Percentiles rank a stretch among this genome's conserved stretches.
phyloP scores from a whole-genome alignment of 2,888 invertebrate species.

The Pseudococcus viburni region DNA sequence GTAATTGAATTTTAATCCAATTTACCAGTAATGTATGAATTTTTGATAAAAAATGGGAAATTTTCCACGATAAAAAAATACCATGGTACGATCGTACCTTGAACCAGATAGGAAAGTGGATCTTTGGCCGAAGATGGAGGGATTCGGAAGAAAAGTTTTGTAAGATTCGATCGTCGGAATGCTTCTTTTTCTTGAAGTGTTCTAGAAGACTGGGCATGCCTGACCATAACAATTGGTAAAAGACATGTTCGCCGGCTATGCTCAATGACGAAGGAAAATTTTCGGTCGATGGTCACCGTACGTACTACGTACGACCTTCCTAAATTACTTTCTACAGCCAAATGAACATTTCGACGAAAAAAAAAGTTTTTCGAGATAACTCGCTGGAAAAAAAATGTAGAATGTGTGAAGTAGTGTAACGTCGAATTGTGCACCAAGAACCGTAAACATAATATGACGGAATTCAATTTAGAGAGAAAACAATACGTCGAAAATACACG shows the following conservation, averaged over 20 bases:
- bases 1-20: background rate
- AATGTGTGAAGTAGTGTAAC: conserved; percentile 25
- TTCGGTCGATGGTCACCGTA: conserved; percentile 19
- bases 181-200: background rate
- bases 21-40: background rate
- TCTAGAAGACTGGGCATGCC: conserved; percentile 10
- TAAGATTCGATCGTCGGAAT: conserved; percentile 28
- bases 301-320: background rate
- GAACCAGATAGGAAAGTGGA: background rate
- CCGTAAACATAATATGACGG: background rate
- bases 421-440: background rate
- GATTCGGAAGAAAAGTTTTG: background rate
- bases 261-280: conserved; percentile 31
- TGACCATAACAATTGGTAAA: conserved; percentile 45
- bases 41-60: background rate
- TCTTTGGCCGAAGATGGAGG: background rate
- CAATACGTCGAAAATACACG: conserved; percentile 21
- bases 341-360: conserved; percentile 16
- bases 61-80: background rate
- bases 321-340: conserved; percentile 21
- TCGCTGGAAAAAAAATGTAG: background rate
- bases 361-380: background rate
- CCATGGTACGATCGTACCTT: background rate
- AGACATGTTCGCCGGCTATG: background rate
- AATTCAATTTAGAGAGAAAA: conserved; percentile 26